Percentiles rank a stretch among this genome's conserved stretches.
These are phyloP conservation scores for Tragopan temminckii DNA, from an alignment of 2,797 vertebrate species.

Conservation along the genomic window DNA sequence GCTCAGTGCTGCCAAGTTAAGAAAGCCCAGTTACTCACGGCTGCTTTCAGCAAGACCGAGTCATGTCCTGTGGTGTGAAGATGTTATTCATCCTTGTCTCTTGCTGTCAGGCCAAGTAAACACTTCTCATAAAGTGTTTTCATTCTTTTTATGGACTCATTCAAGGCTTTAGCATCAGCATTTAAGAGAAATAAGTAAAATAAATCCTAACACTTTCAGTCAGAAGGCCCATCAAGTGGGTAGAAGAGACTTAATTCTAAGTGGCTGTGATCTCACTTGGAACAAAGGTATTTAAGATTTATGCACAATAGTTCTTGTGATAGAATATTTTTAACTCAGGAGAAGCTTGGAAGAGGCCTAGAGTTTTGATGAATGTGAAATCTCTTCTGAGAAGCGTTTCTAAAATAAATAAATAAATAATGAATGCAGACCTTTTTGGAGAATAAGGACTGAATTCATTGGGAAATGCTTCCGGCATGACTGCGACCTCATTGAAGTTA, in stretches of 20 bases:
- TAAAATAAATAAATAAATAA: neutral
- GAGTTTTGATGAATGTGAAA: neutral
- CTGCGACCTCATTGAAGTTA: neutral
- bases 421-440: neutral
- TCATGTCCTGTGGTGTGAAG: neutral
- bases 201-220: neutral
- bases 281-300: neutral
- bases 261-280: neutral
- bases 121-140: neutral
- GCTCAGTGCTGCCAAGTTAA: neutral
- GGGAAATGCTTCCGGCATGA: neutral
- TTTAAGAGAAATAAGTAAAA: conserved; percentile 8
- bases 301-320: neutral
- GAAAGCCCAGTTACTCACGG: neutral
- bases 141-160: neutral
- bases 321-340: neutral
- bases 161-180: neutral
- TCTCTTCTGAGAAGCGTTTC: conserved; percentile 10
- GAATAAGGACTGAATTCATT: conserved; percentile 52
- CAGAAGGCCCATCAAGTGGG: neutral
- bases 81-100: neutral
- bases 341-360: neutral
- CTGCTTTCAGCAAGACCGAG: neutral
- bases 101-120: neutral
- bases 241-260: neutral